phyloP scores from a whole-genome alignment of 2,888 invertebrate species.

The Tipula lateralis region DNA sequence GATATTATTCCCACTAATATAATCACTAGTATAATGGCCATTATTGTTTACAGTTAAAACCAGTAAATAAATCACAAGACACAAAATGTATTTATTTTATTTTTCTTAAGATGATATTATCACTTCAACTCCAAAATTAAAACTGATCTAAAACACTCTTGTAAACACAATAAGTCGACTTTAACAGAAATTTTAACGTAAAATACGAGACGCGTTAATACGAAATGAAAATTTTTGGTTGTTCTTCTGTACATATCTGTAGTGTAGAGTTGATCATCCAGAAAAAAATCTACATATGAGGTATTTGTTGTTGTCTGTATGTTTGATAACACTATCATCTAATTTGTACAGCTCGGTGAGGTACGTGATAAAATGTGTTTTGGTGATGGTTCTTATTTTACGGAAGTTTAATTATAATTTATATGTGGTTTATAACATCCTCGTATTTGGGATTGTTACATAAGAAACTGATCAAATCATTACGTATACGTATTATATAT shows the following conservation, averaged over 20 bases:
- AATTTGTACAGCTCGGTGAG: background rate
- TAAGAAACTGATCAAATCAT: no score
- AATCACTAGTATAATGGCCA: background rate
- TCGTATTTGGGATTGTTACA: no score
- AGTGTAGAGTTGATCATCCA: background rate
- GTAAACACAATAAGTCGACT: background rate
- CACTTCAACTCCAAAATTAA: background rate
- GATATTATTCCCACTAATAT: background rate
- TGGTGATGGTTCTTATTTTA: background rate
- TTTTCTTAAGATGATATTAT: background rate
- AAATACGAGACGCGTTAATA: background rate
- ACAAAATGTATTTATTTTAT: background rate
- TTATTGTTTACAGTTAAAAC: background rate
- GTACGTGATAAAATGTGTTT: background rate
- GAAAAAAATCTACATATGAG: background rate
- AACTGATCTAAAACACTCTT: background rate
- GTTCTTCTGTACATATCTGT: background rate
- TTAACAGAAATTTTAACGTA: background rate
- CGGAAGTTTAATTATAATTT: no score
- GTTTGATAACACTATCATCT: background rate
- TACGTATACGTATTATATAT: no score
- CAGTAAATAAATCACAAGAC: background rate
- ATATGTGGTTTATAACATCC: no score
- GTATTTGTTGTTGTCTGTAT: background rate
- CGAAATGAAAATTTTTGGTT: background rate